Percentiles rank a stretch among this genome's conserved stretches.
Evolutionary conservation across 2,888 invertebrate species (phyloP).

Genomic region (Drosophila leonis): DNA sequence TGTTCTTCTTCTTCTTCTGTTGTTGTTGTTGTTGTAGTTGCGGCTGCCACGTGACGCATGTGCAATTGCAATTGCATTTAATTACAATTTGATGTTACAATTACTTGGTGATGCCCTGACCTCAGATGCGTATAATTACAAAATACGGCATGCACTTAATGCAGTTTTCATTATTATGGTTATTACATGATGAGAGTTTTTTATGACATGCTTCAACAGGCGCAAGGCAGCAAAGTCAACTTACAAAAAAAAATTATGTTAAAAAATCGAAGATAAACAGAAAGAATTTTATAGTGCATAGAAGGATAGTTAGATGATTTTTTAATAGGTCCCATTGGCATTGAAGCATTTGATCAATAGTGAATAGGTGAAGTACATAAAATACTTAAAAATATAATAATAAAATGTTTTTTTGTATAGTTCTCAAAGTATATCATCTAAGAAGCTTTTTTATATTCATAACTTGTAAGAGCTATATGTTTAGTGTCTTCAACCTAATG

Average conservation of each 20-base stretch:
- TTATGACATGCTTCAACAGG: not conserved
- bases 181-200: constrained; percentile 42
- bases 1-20: not conserved
- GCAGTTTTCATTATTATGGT: constrained; percentile 57
- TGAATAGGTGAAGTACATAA: too few species aligned
- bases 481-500: too few species aligned
- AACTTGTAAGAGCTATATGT: too few species aligned
- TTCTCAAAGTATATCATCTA: too few species aligned
- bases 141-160: constrained; percentile 50
- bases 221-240: not conserved
- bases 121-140: constrained; percentile 46
- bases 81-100: constrained; percentile 76
- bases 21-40: constrained; percentile 19
- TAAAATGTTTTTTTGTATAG: too few species aligned
- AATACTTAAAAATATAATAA: too few species aligned
- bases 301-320: not conserved
- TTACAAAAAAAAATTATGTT: not conserved
- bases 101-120: not conserved
- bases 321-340: not conserved
- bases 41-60: constrained; percentile 46
- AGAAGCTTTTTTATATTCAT: too few species aligned
- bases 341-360: too few species aligned
- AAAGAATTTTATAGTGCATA: not conserved
- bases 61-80: constrained; percentile 64
- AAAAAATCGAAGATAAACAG: not conserved